Evolutionary conservation across 2,113 vertebrate species (phyloP).

Genomic region (Chascanopsetta lugubris): DNA sequence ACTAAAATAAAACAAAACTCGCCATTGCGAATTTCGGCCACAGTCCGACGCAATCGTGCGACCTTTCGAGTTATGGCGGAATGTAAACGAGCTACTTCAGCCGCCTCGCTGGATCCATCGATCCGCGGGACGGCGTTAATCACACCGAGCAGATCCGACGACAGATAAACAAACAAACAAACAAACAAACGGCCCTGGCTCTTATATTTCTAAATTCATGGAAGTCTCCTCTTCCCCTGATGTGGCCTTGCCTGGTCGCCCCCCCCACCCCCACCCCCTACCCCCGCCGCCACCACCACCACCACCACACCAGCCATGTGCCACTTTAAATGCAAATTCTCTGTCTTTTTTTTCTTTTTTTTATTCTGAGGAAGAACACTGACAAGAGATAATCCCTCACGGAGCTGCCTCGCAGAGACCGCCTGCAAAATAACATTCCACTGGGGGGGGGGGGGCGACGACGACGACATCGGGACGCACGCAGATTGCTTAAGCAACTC

Average conservation of each 20-base stretch:
- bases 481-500: slow-evolving; percentile 65
- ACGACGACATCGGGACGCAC: slow-evolving; percentile 56
- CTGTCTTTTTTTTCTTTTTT: slow-evolving; percentile 49
- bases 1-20: slow-evolving; percentile 34
- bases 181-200: slow-evolving; percentile 44
- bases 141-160: slow-evolving; percentile 46
- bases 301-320: slow-evolving; percentile 60
- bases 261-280: too few species aligned
- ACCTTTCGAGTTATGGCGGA: slow-evolving; percentile 7
- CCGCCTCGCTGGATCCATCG: slow-evolving; percentile 26
- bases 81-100: slow-evolving; percentile 9
- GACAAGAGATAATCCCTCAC: slow-evolving; percentile 75
- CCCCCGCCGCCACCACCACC: too few species aligned
- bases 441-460: too few species aligned
- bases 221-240: slow-evolving; percentile 50
- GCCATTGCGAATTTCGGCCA: slow-evolving; percentile 10
- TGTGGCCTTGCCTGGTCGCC: slow-evolving; percentile 54
- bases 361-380: slow-evolving; percentile 60
- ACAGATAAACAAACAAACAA: slow-evolving; percentile 63
- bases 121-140: slow-evolving; percentile 32
- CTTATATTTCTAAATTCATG: slow-evolving; percentile 61
- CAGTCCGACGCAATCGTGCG: slow-evolving; percentile 12
- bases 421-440: slow-evolving; percentile 67
- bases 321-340: slow-evolving; percentile 82
- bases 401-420: slow-evolving; percentile 54